phyloP scores from a whole-genome alignment of 2,888 invertebrate species.

The Pilophorus perplexus region DNA sequence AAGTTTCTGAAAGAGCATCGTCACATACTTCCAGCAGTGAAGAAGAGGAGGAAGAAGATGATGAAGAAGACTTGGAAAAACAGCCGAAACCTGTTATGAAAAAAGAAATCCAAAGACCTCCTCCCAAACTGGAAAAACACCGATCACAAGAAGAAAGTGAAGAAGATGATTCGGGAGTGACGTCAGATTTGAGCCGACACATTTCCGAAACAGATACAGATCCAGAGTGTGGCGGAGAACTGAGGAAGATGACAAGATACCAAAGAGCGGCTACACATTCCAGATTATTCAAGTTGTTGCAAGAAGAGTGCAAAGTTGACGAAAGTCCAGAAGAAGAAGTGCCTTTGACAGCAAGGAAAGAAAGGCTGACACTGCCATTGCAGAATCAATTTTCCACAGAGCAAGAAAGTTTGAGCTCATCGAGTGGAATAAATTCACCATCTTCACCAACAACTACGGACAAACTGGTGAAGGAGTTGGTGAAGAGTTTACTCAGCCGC shows the following conservation, averaged over 20 bases:
- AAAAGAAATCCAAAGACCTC: conserved; percentile 15
- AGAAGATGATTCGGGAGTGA: conserved; percentile 69
- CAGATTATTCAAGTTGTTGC: conserved; percentile 64
- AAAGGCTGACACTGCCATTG: conserved; percentile 58
- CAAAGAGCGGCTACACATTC: conserved; percentile 72
- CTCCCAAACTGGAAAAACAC: conserved; percentile 40
- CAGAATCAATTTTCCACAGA: conserved; percentile 54
- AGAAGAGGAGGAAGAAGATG: conserved; percentile 42
- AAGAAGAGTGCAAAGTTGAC: conserved; percentile 57
- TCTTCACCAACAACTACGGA: conserved; percentile 56
- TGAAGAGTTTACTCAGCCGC: conserved; percentile 59
- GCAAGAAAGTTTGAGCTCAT: conserved; percentile 57
- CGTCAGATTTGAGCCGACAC: conserved; percentile 65
- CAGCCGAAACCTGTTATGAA: background rate
- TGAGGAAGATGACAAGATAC: conserved; percentile 61
- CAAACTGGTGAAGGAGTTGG: conserved; percentile 59
- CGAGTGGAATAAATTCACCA: conserved; percentile 58
- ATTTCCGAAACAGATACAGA: conserved; percentile 66
- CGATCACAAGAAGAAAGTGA: conserved; percentile 53
- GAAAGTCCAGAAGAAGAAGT: conserved; percentile 49
- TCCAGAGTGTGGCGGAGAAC: conserved; percentile 61
- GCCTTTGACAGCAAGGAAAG: conserved; percentile 53
- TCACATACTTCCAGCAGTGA: conserved; percentile 13
- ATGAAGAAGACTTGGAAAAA: conserved; percentile 45
- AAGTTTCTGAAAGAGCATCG: conserved; percentile 40